phyloP scores from a whole-genome alignment of 1,140 invertebrate genomes.

The Dinothrombium tinctorium region DNA sequence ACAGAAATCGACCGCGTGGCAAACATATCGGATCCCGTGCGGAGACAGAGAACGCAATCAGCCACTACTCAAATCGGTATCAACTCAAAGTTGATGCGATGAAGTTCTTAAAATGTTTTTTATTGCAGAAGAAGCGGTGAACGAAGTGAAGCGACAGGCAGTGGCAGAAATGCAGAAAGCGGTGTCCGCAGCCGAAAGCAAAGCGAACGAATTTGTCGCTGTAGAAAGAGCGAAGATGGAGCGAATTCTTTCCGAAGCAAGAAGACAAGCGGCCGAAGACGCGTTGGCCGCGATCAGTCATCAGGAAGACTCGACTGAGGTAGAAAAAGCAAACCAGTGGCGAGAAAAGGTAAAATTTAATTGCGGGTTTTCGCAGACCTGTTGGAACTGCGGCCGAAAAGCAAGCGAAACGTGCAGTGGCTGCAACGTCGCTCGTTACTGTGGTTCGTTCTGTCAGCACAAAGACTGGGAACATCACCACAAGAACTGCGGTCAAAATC shows the following conservation, averaged over 20 bases:
- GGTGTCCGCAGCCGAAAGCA: constrained; percentile 53
- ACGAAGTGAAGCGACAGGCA: constrained; percentile 68
- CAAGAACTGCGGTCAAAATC: constrained; percentile 29
- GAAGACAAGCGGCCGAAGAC: constrained; percentile 26
- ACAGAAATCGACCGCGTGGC: no score
- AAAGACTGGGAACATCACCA: constrained; percentile 79
- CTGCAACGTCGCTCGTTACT: constrained; percentile 76
- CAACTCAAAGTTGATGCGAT: no score
- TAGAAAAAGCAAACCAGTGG: constrained; percentile 15
- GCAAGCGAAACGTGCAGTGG: constrained; percentile 84
- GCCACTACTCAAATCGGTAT: no score
- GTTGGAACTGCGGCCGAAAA: constrained; percentile 88
- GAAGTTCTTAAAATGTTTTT: no score
- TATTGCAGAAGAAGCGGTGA: constrained; percentile 42
- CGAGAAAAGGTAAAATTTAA: not conserved
- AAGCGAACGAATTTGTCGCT: constrained; percentile 45
- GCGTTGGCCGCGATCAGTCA: constrained; percentile 21
- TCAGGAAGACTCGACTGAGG: constrained; percentile 29
- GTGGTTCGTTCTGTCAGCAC: constrained; percentile 82
- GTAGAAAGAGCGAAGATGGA: constrained; percentile 44
- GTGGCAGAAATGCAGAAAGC: constrained; percentile 70
- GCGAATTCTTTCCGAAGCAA: constrained; percentile 29
- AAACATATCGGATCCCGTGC: no score
- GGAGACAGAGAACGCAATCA: no score
- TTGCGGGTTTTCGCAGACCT: constrained; percentile 31